Evolutionary conservation across 2,113 vertebrate species (phyloP).

Genomic region (Syngnathus scovelli): DNA sequence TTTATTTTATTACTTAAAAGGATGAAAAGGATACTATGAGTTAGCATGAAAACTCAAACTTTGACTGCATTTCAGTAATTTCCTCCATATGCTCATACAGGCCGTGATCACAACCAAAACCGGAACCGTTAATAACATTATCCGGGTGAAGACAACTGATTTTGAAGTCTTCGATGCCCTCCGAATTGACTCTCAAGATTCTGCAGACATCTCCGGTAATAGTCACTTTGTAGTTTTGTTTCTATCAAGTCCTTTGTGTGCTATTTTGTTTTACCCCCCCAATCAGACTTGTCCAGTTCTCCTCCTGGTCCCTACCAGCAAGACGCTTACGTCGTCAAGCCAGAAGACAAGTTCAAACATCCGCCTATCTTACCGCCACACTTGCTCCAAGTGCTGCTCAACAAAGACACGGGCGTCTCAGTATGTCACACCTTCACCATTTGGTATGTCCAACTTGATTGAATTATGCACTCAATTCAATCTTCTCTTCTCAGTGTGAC

Average conservation of each 20-base stretch:
- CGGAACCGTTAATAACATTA: constrained; percentile 89
- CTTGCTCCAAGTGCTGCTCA: constrained; percentile 94
- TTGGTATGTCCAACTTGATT: neutral
- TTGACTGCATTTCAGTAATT: neutral
- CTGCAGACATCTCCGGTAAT: constrained; percentile 84
- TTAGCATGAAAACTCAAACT: neutral
- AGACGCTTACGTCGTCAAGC: constrained; percentile 81
- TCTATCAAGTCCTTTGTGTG: neutral
- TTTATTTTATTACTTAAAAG: neutral
- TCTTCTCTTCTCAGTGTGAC: constrained; percentile 77
- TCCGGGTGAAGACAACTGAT: constrained; percentile 91
- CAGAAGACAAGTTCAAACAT: constrained; percentile 83
- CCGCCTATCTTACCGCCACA: constrained; percentile 93
- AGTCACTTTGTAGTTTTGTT: neutral
- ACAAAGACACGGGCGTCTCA: constrained; percentile 94
- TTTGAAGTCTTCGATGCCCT: constrained; percentile 97
- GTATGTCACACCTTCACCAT: constrained; percentile 71
- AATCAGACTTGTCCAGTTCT: constrained; percentile 88
- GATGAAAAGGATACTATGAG: neutral
- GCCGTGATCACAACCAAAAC: constrained; percentile 85
- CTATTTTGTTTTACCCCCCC: neutral
- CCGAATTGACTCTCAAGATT: constrained; percentile 89
- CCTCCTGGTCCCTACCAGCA: constrained; percentile 93
- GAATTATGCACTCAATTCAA: neutral
- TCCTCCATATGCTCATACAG: constrained; percentile 61